Conservation (phyloP, 2,888 invertebrate genomes). For the Caenorhabditis becei region DNA sequence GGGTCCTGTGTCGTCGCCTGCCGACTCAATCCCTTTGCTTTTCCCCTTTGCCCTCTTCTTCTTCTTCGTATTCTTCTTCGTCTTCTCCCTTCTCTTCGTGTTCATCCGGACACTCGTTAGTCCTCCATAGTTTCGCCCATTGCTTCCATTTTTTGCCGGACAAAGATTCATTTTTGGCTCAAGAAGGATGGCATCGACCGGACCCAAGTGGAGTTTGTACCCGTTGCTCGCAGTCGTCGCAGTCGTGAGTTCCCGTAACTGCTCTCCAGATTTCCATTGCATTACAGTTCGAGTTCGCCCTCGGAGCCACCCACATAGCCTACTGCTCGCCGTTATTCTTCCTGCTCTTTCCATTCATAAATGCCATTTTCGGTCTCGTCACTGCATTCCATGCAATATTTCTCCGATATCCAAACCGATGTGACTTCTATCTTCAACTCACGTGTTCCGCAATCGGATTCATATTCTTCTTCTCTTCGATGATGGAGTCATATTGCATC, state of each 20-base stretch:
- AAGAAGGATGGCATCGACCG: slow-evolving; percentile 69
- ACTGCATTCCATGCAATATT: slow-evolving; percentile 77
- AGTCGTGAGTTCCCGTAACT: slow-evolving; percentile 69
- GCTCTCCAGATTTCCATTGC: background rate
- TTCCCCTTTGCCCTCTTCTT: slow-evolving; percentile 25
- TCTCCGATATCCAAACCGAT: slow-evolving; percentile 73
- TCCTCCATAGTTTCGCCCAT: slow-evolving; percentile 38
- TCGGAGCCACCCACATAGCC: slow-evolving; percentile 73
- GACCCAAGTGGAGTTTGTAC: slow-evolving; percentile 77
- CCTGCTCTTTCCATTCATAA: slow-evolving; percentile 74
- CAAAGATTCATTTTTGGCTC: background rate
- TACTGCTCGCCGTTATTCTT: slow-evolving; percentile 78
- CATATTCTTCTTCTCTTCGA: slow-evolving; percentile 67
- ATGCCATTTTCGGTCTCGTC: slow-evolving; percentile 72
- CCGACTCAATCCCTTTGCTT: slow-evolving; percentile 10
- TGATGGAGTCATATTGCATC: slow-evolving; percentile 71
- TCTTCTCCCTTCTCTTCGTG: slow-evolving; percentile 20
- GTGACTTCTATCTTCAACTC: slow-evolving; percentile 71
- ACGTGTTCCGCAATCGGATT: slow-evolving; percentile 64
- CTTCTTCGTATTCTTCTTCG: slow-evolving; percentile 16
- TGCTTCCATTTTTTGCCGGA: background rate
- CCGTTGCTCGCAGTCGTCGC: slow-evolving; percentile 76
- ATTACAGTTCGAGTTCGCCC: slow-evolving; percentile 70
- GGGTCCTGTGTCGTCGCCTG: slow-evolving; percentile 13
- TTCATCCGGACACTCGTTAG: slow-evolving; percentile 49